phyloP scores from a whole-genome alignment of 2,797 vertebrate genomes.

The Heteromormyrus szaboi region DNA sequence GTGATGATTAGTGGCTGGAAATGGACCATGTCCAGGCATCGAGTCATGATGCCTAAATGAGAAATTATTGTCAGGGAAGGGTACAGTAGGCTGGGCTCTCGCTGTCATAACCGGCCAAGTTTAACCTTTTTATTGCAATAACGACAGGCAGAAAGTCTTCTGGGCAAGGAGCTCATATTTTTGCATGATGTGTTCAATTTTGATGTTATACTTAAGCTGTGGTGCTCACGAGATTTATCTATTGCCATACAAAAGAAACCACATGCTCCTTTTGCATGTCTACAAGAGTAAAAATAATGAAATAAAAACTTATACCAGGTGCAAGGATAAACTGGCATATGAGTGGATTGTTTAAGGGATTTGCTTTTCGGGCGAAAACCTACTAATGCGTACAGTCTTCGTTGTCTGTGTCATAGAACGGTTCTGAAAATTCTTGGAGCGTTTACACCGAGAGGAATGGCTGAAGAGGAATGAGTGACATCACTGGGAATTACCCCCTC shows the following conservation, averaged over 20 bases:
- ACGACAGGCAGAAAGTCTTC: background rate
- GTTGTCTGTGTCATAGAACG: background rate
- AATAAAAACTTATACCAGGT: background rate
- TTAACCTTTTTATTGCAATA: background rate
- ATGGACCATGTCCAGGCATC: background rate
- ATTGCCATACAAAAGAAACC: background rate
- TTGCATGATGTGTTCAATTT: background rate
- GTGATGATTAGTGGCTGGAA: background rate
- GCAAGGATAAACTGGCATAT: background rate
- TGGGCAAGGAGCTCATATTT: background rate
- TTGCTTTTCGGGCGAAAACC: background rate
- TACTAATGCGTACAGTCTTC: background rate
- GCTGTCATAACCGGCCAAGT: background rate
- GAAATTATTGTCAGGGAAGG: background rate
- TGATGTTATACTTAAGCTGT: background rate
- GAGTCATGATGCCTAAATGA: background rate
- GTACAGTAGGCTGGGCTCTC: background rate
- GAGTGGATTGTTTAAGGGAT: background rate
- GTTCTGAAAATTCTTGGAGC: background rate
- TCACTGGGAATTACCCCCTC: background rate
- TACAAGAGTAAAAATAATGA: background rate
- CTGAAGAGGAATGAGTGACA: background rate
- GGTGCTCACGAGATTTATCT: background rate
- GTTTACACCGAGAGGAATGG: background rate
- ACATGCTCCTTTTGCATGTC: background rate